phyloP scores from a whole-genome alignment of 2,797 vertebrate species.

The Aratinga solstitialis region DNA sequence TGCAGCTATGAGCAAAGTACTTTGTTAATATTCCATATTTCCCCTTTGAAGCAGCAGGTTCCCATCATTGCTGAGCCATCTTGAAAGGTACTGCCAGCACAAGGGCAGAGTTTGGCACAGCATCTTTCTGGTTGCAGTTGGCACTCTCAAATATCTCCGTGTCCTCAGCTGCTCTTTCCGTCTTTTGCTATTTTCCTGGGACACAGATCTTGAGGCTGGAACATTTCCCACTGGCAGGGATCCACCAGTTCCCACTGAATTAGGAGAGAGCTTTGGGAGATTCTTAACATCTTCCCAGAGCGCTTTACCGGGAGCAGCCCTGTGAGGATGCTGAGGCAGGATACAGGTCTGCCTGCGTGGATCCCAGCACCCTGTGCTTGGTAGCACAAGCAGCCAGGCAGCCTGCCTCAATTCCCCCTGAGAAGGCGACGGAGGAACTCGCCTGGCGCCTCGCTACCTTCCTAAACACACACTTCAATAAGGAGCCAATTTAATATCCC shows the following conservation, averaged over 20 bases:
- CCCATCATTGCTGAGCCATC: neutral
- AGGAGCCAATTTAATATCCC: constrained; percentile 15
- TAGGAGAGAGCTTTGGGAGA: neutral
- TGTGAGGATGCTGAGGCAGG: neutral
- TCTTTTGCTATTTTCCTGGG: neutral
- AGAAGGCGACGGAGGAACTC: neutral
- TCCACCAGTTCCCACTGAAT: neutral
- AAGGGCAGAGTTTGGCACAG: neutral
- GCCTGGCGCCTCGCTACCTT: neutral
- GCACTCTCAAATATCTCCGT: neutral
- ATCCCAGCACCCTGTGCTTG: neutral
- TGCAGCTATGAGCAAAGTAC: rapidly evolving
- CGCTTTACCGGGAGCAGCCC: rapidly evolving
- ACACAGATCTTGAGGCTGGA: constrained; percentile 17
- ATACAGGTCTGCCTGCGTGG: rapidly evolving
- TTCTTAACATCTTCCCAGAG: neutral
- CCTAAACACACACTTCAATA: neutral
- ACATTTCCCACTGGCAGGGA: neutral
- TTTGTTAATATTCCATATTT: neutral
- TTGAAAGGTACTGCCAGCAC: neutral
- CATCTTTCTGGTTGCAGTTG: neutral
- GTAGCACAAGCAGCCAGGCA: neutral
- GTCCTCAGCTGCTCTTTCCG: neutral
- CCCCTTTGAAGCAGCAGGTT: neutral
- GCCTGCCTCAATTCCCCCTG: neutral